phyloP scores from a whole-genome alignment of 2,113 vertebrate species.

The Anser cygnoides region DNA sequence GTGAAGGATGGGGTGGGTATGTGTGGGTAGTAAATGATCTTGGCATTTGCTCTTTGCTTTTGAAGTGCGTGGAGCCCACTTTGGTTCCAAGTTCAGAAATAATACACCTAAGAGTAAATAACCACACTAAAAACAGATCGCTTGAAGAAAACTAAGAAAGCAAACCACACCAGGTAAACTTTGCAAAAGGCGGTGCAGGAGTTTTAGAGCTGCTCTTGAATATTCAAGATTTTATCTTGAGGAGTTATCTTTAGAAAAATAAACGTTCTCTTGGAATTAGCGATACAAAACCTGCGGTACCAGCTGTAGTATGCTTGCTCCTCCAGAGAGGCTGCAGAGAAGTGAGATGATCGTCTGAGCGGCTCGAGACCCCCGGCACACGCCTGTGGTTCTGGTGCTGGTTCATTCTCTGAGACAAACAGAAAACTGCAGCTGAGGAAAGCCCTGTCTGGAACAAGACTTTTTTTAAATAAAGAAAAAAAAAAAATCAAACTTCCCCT shows the following conservation, averaged over 20 bases:
- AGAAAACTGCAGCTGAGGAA: slow-evolving; percentile 11
- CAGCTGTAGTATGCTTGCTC: neutral
- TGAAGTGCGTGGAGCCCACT: neutral
- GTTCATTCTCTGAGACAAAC: neutral
- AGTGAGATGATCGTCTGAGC: neutral
- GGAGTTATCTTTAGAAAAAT: slow-evolving; percentile 6
- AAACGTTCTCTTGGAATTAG: slow-evolving; percentile 14
- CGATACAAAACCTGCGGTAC: neutral
- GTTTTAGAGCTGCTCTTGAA: neutral
- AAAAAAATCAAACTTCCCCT: slow-evolving; percentile 27
- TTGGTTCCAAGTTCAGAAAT: neutral
- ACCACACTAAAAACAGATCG: slow-evolving; percentile 23
- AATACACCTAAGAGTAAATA: slow-evolving; percentile 30
- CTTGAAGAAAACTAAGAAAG: neutral
- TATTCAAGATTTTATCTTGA: neutral
- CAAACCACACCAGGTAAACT: slow-evolving; percentile 40
- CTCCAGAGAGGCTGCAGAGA: neutral
- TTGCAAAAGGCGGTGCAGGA: neutral
- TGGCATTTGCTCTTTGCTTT: neutral
- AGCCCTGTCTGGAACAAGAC: slow-evolving; percentile 14
- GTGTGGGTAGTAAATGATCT: neutral
- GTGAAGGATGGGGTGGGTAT: neutral
- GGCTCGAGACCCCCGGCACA: neutral
- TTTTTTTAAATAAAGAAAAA: neutral
- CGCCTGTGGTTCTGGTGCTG: neutral